Base-by-base conservation (phyloP, 2,888 invertebrate genomes). In the Argynnis bischoffii region DNA sequence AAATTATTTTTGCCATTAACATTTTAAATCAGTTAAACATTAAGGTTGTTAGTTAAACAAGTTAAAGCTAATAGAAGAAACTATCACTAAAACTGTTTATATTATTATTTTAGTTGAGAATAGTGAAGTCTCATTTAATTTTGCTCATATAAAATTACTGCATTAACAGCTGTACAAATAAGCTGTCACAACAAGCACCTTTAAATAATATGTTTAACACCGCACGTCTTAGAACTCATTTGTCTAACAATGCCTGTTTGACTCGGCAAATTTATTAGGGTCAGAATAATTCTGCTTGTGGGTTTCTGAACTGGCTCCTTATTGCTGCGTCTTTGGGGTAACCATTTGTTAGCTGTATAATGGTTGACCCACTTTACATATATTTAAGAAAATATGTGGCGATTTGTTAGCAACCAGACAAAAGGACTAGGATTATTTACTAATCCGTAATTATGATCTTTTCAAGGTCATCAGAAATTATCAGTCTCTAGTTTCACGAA, bases 191-290 rank as follows among this genome's bases (percentile, higher is more conserved):
- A 69, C 69, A 72, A 64, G 70, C 69, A 69, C 70, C 70, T 74
- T 71, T 74, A 73, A 76, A 75, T 74, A 75, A 75, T 74, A 75
- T 73, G 74, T 74, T 75, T 74, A 77, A 71, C 72, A 74, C 75
- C 75, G 76, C 76, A 77, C 77, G 74, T 79, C 78, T 79, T 73
- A 74, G 73, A 77, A 84, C 85, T 87, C 85, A 90, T 91, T 91
- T 89, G 88, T 90, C 88, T 85, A 83, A 89, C 89, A 89, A 85
- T 86, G 82, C 83, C 82, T 78, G 87, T 90, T 90, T 89, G 90
- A 86, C 90, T 88, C 78, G 82, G 85, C 77, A 87, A 89, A 92
- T 91, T 92, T 92, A 92, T 92, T 90, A 92, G 89, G 92, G 92
- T 92, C 88, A 88, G 85, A 90, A 87, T 90, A 91, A 90, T 89